Percentiles rank a stretch among this genome's conserved stretches.
Evolutionary conservation across 2,113 vertebrate genomes (phyloP).

Genomic region (Myotis lucifugus): DNA sequence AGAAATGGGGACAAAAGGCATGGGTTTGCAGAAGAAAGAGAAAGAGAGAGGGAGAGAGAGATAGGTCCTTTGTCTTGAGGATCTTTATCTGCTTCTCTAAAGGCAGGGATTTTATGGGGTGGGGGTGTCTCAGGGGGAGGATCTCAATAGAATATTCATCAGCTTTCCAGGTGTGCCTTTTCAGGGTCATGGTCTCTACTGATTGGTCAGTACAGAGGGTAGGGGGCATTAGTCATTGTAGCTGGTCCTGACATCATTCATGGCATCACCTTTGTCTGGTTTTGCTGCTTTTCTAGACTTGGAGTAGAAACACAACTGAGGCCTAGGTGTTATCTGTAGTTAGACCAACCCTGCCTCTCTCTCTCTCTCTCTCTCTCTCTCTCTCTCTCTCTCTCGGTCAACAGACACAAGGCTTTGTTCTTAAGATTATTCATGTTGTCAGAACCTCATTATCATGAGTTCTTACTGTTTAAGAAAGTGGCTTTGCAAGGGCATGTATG

Average conservation of each 20-base stretch:
- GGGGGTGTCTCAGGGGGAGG: not conserved
- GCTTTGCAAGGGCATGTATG: not conserved
- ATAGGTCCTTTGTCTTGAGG: not conserved
- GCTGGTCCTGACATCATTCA: not conserved
- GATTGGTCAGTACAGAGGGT: not conserved
- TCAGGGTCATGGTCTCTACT: not conserved
- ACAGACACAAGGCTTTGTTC: not conserved
- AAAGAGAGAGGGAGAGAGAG: not conserved
- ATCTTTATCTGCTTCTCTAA: not conserved
- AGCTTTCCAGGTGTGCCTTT: not conserved
- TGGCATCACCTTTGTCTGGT: not conserved
- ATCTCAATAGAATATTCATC: not conserved
- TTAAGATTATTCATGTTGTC: not conserved
- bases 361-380: not conserved
- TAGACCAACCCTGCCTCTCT: not conserved
- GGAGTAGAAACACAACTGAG: not conserved
- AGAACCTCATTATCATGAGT: not conserved
- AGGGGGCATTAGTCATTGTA: not conserved
- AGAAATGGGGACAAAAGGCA: not conserved
- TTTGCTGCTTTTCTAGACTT: not conserved
- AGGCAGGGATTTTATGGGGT: not conserved
- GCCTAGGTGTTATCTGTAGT: not conserved
- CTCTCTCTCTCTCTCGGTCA: not conserved
- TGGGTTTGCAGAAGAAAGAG: not conserved
- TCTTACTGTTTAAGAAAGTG: not conserved